These are phyloP conservation scores for Ophioninae sp. DNA, from an alignment of 2,888 invertebrate species.

Conservation along the genomic window DNA sequence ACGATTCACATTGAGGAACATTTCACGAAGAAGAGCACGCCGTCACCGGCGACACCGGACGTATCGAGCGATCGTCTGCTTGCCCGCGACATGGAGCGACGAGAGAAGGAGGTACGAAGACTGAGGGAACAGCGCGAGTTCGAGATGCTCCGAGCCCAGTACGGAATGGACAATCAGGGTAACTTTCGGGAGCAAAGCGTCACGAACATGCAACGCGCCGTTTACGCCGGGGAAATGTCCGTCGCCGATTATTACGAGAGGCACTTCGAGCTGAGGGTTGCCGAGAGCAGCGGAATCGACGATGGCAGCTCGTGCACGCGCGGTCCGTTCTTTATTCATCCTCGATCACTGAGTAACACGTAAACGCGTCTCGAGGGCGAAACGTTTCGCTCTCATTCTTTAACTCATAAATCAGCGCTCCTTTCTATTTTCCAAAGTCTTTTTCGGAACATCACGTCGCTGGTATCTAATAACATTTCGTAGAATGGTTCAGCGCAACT, in stretches of 20 bases:
- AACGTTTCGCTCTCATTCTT: neutral
- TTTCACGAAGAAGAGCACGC: slow-evolving; percentile 83
- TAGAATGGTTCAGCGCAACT: too few species aligned
- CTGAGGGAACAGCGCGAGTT: slow-evolving; percentile 91
- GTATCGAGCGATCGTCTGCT: slow-evolving; percentile 82
- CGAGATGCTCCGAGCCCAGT: slow-evolving; percentile 90
- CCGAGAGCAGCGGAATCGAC: slow-evolving; percentile 90
- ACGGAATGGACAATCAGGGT: slow-evolving; percentile 94
- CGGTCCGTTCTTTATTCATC: slow-evolving; percentile 81
- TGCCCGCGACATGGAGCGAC: slow-evolving; percentile 83
- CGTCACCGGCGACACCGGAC: slow-evolving; percentile 81
- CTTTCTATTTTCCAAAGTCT: too few species aligned
- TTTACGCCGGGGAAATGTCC: slow-evolving; percentile 92
- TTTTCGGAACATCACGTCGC: too few species aligned
- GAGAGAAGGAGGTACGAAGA: slow-evolving; percentile 86
- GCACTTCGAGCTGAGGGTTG: slow-evolving; percentile 88
- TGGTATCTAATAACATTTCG: too few species aligned
- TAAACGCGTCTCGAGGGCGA: too few species aligned
- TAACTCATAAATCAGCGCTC: too few species aligned
- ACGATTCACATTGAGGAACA: slow-evolving; percentile 91
- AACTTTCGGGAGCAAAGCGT: slow-evolving; percentile 90
- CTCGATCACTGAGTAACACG: neutral
- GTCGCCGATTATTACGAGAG: slow-evolving; percentile 93
- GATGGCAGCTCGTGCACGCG: slow-evolving; percentile 91
- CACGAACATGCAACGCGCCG: slow-evolving; percentile 90